A percentile compares a stretch with the other conserved stretches of the same genome.
These are phyloP conservation scores for Aethes cnicana DNA, from an alignment of 2,888 invertebrate species.

Conservation along the genomic window DNA sequence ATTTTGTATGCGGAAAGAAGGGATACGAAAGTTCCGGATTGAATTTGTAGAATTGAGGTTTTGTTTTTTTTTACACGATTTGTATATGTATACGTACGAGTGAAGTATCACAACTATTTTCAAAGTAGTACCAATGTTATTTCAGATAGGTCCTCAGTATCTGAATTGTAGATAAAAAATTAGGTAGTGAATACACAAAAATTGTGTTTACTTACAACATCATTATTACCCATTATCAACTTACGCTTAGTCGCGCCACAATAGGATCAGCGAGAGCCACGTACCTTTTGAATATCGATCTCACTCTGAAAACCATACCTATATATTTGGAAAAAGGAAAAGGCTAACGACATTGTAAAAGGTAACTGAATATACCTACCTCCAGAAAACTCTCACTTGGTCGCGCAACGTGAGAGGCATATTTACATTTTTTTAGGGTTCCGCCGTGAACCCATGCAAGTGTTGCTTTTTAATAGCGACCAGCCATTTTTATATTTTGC, in stretches of 20 bases:
- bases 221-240: conserved; percentile 26
- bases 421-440: conserved; percentile 57
- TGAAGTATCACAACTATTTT: too few relatives aligned
- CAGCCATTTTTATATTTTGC: neutral
- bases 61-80: conserved; percentile 35
- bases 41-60: conserved; percentile 53
- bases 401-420: conserved; percentile 53
- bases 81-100: neutral
- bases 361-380: conserved; percentile 37
- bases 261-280: conserved; percentile 20
- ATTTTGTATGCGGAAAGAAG: conserved; percentile 51
- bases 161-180: neutral
- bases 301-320: conserved; percentile 28
- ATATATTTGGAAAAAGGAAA: conserved; percentile 28
- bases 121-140: too few relatives aligned
- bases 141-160: too few relatives aligned
- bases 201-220: too few relatives aligned
- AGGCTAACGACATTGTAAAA: conserved; percentile 38
- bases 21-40: conserved; percentile 47
- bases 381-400: conserved; percentile 55
- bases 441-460: conserved; percentile 22
- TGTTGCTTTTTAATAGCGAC: conserved; percentile 7
- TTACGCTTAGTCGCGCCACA: conserved; percentile 24
- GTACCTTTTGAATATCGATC: conserved; percentile 31
- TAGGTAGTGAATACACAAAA: neutral